A percentile compares a stretch with the other conserved stretches of the same genome.
Conservation (phyloP, 2,797 vertebrate genomes). For the Liasis olivaceus region DNA sequence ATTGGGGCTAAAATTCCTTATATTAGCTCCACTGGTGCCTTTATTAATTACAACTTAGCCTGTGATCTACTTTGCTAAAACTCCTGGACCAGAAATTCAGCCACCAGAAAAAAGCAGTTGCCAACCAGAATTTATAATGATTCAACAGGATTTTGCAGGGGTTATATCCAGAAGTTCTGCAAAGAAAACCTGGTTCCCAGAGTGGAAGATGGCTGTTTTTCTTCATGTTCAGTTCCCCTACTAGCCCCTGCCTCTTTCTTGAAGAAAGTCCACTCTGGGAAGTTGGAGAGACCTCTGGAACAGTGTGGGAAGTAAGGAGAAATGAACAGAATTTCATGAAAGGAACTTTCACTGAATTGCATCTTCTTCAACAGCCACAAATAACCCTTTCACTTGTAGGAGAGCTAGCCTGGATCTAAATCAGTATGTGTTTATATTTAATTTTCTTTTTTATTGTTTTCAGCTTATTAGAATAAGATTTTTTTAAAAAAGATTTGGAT, state of each 20-base stretch:
- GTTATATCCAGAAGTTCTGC: background rate
- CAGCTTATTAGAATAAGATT: background rate
- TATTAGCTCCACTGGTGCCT: background rate
- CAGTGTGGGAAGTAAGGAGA: background rate
- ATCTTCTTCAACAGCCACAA: background rate
- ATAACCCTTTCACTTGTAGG: background rate
- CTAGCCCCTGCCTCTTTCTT: background rate
- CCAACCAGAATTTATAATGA: background rate
- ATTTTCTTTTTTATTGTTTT: background rate
- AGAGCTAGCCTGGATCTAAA: background rate
- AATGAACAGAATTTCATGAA: too few species aligned
- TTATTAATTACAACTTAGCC: background rate
- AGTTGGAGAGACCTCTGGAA: background rate
- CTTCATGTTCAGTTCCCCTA: background rate
- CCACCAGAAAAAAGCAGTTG: background rate
- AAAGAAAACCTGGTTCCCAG: background rate
- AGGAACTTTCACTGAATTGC: background rate
- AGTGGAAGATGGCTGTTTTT: background rate
- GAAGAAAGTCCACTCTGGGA: background rate
- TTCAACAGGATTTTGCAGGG: background rate
- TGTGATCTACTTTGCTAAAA: background rate
- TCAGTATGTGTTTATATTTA: background rate
- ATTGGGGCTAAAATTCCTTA: background rate
- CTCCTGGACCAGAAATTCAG: background rate
- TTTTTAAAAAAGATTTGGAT: background rate